phyloP scores from a whole-genome alignment of 2,888 invertebrate genomes.

The Oligia latruncula region DNA sequence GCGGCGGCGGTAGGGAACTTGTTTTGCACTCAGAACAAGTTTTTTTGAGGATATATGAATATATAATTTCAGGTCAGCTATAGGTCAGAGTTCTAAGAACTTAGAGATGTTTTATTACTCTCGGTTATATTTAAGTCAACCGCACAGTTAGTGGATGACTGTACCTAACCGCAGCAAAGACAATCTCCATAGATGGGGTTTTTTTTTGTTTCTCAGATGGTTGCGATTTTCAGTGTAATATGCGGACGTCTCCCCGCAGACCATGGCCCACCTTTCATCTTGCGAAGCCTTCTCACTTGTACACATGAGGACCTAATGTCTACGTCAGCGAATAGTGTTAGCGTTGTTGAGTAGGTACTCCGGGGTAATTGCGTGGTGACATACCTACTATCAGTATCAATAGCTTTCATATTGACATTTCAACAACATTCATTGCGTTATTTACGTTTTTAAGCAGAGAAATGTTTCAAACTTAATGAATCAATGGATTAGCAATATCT shows the following conservation, averaged over 20 bases:
- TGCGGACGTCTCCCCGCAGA: neutral
- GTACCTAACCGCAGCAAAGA: neutral
- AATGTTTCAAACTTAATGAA: neutral
- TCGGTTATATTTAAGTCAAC: neutral
- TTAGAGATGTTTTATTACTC: neutral
- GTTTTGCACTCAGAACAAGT: slow-evolving; percentile 42
- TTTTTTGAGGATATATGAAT: slow-evolving; percentile 27
- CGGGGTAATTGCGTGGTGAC: neutral
- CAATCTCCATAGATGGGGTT: neutral
- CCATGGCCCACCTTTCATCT: neutral
- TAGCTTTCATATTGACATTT: neutral
- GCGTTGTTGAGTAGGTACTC: neutral
- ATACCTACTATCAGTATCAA: neutral
- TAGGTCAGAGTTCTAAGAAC: slow-evolving; percentile 45
- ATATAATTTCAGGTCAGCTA: neutral
- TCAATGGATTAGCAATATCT: neutral
- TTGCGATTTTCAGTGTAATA: neutral
- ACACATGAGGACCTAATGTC: neutral
- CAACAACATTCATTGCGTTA: neutral
- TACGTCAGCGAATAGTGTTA: neutral
- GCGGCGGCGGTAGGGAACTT: slow-evolving; percentile 12
- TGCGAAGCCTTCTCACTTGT: neutral
- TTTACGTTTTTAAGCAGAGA: neutral
- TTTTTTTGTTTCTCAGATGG: neutral
- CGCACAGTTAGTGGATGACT: neutral